Conservation (phyloP, 2,888 invertebrate genomes). For the Sturmia bella region DNA sequence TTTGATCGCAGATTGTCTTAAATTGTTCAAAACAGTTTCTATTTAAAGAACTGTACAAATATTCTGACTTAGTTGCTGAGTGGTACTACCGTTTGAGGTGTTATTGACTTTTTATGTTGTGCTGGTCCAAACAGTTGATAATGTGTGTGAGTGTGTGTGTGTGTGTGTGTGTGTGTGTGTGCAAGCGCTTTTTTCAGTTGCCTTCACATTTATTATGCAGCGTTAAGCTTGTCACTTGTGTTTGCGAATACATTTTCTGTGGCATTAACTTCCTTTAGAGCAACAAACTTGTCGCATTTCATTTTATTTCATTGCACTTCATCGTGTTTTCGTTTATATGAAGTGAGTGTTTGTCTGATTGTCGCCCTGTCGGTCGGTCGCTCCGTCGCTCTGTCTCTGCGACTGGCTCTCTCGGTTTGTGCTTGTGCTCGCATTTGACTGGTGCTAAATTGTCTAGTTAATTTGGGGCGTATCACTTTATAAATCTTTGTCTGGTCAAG, state of each 20-base stretch:
- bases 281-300: conserved; percentile 58
- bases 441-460: conserved; percentile 73
- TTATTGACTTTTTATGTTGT: conserved; percentile 48
- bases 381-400: conserved; percentile 2
- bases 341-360: not conserved
- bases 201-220: conserved; percentile 60
- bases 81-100: conserved; percentile 5
- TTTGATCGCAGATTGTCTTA: conserved; percentile 45
- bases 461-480: conserved; percentile 76
- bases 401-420: conserved; percentile 1
- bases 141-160: not conserved
- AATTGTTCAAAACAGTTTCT: conserved; percentile 48
- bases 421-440: conserved; percentile 41
- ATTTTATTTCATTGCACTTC: conserved; percentile 57
- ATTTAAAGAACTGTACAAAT: conserved; percentile 38
- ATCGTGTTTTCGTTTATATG: not conserved
- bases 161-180: not conserved
- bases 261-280: conserved; percentile 42
- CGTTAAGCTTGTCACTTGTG: conserved; percentile 64
- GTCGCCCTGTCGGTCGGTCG: not conserved
- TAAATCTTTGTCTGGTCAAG: conserved; percentile 62
- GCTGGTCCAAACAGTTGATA: conserved; percentile 20
- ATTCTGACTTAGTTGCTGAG: conserved; percentile 12
- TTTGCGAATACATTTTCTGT: conserved; percentile 29
- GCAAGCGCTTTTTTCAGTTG: conserved; percentile 11